Percentiles rank a stretch among this genome's conserved stretches.
Conservation (phyloP, 2,113 vertebrate species). For the Bos taurus region DNA sequence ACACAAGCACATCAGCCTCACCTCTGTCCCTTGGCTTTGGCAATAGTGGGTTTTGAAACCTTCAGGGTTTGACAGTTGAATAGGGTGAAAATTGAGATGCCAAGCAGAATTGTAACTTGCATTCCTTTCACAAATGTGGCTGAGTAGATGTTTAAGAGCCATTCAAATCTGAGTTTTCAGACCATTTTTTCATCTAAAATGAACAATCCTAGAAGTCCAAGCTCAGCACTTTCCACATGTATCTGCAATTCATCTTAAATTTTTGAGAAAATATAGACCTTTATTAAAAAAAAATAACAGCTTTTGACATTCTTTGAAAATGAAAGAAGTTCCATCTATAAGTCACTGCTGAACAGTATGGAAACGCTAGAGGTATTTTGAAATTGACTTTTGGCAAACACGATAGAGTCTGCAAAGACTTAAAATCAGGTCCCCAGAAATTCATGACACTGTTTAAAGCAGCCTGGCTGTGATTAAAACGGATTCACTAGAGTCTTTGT, state of each 20-base stretch:
- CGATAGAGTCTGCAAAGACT: neutral
- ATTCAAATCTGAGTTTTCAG: neutral
- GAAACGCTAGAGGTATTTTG: neutral
- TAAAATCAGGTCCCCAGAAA: neutral
- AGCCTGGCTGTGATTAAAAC: neutral
- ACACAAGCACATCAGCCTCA: neutral
- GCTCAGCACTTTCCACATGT: neutral
- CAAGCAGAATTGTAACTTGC: neutral
- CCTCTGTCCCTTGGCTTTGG: neutral
- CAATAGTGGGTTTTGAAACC: neutral
- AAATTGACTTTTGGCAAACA: neutral
- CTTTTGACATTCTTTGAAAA: constrained; percentile 32
- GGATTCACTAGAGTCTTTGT: neutral
- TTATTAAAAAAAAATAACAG: constrained; percentile 66
- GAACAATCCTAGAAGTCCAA: neutral
- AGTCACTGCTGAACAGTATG: neutral
- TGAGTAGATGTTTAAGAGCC: neutral
- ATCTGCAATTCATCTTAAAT: neutral
- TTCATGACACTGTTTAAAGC: neutral
- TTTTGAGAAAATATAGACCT: constrained; percentile 68
- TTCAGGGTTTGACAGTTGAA: neutral
- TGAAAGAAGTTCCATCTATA: constrained; percentile 28
- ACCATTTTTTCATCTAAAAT: neutral
- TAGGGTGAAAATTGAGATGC: neutral
- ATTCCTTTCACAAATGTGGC: neutral